These are phyloP conservation scores for Bostrychus sinensis DNA, from an alignment of 2,113 vertebrate species.

Conservation along the genomic window DNA sequence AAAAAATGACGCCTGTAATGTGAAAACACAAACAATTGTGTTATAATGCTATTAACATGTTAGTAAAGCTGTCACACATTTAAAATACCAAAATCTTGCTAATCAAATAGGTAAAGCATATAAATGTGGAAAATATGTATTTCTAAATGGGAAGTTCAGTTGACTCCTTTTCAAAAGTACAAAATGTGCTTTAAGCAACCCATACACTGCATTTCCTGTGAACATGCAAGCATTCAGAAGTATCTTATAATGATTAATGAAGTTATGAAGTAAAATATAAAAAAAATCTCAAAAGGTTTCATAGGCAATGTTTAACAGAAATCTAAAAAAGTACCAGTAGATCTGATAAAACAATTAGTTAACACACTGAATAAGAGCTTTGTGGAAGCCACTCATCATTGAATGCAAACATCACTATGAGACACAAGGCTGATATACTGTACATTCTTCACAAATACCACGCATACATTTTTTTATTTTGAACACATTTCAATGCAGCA, in stretches of 20 bases:
- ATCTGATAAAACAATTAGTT: neutral
- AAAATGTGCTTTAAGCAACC: neutral
- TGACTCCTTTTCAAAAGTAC: neutral
- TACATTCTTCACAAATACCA: no score
- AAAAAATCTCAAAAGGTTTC: no score
- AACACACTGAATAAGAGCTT: neutral
- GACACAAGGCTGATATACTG: slow-evolving; percentile 37
- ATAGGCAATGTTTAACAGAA: no score
- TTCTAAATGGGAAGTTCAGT: neutral
- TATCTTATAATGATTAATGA: no score
- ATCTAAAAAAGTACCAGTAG: neutral
- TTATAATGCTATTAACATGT: no score
- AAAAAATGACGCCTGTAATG: no score
- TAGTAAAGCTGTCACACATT: no score
- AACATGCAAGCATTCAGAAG: neutral
- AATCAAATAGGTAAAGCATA: no score
- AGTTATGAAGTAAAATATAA: no score
- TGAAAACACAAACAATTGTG: no score
- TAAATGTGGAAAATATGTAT: neutral
- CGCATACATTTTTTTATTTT: no score
- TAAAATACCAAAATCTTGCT: no score
- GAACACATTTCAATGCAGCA: neutral
- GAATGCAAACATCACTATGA: slow-evolving; percentile 15
- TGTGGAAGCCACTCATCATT: slow-evolving; percentile 31
- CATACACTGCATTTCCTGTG: neutral